A percentile compares a stretch with the other conserved stretches of the same genome.
These are phyloP conservation scores for Neocrepidodera transversa DNA, from an alignment of 2,888 invertebrate genomes.

Conservation along the genomic window DNA sequence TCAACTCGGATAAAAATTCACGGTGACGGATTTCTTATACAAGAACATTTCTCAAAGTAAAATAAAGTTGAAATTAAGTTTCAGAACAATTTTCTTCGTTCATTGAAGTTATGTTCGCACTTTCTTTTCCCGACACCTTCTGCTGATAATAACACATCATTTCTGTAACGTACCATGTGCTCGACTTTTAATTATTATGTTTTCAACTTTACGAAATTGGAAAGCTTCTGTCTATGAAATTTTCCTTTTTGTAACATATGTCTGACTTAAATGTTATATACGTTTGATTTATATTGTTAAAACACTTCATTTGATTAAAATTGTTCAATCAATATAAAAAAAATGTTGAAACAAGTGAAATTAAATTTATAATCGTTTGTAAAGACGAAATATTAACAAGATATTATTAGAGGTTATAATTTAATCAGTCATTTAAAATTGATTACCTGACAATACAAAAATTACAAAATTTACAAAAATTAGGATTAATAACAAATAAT, in stretches of 20 bases:
- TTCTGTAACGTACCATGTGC: constrained; percentile 28
- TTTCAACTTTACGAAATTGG: constrained; percentile 37
- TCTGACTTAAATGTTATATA: too few species aligned
- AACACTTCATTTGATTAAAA: too few species aligned
- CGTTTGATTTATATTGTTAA: too few species aligned
- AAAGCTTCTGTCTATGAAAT: constrained; percentile 1
- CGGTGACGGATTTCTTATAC: background rate
- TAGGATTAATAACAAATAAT: too few species aligned
- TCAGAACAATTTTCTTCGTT: constrained; percentile 7
- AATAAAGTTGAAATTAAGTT: constrained; percentile 12
- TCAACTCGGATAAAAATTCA: background rate
- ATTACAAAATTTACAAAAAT: too few species aligned
- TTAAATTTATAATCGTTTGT: too few species aligned
- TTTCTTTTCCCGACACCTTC: constrained; percentile 5
- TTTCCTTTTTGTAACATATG: background rate
- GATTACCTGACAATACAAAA: too few species aligned
- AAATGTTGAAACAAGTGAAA: too few species aligned
- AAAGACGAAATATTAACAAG: too few species aligned
- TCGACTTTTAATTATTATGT: constrained; percentile 38
- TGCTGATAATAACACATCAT: constrained; percentile 9
- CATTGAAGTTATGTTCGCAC: constrained; percentile 10
- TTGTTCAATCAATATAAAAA: too few species aligned
- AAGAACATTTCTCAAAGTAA: background rate
- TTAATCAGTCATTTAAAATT: too few species aligned
- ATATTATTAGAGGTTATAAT: too few species aligned